Base-by-base conservation (phyloP, 2,888 invertebrate genomes). In the Lithophane semibrunnea region DNA sequence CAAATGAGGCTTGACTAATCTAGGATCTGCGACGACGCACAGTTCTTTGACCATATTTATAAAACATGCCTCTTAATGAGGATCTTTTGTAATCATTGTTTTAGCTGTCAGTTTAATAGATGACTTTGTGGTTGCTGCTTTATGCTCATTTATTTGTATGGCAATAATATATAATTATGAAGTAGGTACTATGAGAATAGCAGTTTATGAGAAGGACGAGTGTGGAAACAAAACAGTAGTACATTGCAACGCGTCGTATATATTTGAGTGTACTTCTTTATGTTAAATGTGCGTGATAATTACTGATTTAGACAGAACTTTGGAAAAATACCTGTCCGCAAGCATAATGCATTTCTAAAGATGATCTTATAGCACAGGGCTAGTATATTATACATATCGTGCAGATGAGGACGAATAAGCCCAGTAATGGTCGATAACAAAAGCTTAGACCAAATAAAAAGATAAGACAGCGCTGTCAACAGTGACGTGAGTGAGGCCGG, bases 41-140 rank as follows among this genome's bases (percentile, higher is more conserved):
- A 29, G 44, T 42, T 78, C 78, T 73, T 63, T 42, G 58, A 54
- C 52, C 9, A 63, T 56, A 67, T 18, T 44, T 42, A 44, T 67
- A 66, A 60, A 47, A 52, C 18, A 49, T 44, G 42, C 44, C 64
- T 29, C n/a, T 13, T 78, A 73, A 72, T 73, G 74, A 74, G 16
- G 24, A 66, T 70, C 47, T 69, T 83, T 75, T 70, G 64, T 73
- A 37, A 29, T 63, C 12, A 68, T 70, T 67, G 66, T 63, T 63
- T 44, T 12, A 49, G 44, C 64, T 71, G 80, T 52, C 84, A 75
- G 24, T 16, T 18, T 71, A 64, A 80, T 13, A 24, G 54, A 82
- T 71, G 63, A 37, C 1, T 49, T 52, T 64, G 44, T 71, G 60
- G 68, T 75, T 44, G 49, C 3, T 29, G 49, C 21, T 68, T 68